phyloP scores from a whole-genome alignment of 2,797 vertebrate genomes.

The Clarias platycephalus region DNA sequence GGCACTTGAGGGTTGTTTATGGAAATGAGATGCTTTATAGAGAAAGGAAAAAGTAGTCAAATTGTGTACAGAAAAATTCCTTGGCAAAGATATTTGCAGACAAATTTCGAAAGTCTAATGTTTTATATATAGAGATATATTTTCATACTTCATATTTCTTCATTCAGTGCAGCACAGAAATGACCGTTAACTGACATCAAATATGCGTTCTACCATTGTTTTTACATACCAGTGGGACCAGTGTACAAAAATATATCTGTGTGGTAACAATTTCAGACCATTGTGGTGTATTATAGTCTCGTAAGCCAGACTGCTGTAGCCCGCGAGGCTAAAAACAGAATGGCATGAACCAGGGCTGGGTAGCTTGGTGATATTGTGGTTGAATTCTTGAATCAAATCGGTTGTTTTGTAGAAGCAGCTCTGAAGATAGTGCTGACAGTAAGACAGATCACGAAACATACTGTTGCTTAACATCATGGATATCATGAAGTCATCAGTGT shows the following conservation, averaged over 20 bases:
- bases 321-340: not conserved
- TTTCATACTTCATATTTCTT: constrained; percentile 4
- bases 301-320: not conserved
- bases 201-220: not conserved
- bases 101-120: not conserved
- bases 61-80: too few relatives aligned
- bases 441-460: not conserved
- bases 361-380: not conserved
- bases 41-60: not conserved
- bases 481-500: not conserved
- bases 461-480: not conserved
- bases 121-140: not conserved
- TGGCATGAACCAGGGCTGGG: not conserved
- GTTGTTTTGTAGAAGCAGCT: not conserved
- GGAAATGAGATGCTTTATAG: not conserved
- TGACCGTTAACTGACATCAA: not conserved
- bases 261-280: not conserved
- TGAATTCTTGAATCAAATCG: not conserved
- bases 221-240: not conserved
- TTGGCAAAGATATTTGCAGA: not conserved
- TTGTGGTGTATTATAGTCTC: not conserved
- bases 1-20: not conserved
- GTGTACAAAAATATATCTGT: not conserved
- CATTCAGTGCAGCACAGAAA: not conserved
- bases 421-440: not conserved